These are phyloP conservation scores for Onychomys leucogaster DNA, from an alignment of 2,797 vertebrate species.

Conservation along the genomic window DNA sequence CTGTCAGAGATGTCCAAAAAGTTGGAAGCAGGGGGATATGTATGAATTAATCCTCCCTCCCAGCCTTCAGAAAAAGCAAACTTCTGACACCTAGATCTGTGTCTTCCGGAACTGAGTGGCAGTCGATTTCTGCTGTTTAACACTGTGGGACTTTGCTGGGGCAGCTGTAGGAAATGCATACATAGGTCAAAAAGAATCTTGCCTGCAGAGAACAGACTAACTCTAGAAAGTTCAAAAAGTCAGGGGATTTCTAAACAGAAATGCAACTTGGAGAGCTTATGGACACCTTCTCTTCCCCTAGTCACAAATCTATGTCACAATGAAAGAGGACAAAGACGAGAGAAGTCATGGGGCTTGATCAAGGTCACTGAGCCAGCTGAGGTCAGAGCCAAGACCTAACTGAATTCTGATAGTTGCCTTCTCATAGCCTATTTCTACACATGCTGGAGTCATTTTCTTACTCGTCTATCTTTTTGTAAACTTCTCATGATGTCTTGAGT, in stretches of 20 bases:
- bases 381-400: neutral
- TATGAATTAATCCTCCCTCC: neutral
- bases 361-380: neutral
- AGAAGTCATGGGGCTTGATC: neutral
- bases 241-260: slow-evolving; percentile 58
- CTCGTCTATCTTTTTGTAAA: neutral
- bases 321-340: slow-evolving; percentile 12
- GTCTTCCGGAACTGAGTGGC: neutral
- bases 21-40: neutral
- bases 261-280: slow-evolving; percentile 13
- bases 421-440: neutral
- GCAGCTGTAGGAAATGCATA: neutral
- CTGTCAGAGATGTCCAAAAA: neutral
- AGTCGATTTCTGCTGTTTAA: neutral
- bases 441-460: neutral
- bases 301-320: slow-evolving; percentile 31
- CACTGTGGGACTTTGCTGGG: neutral
- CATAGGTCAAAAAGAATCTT: neutral
- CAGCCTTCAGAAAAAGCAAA: neutral
- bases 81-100: neutral
- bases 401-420: neutral
- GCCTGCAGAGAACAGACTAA: neutral
- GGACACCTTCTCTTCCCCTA: neutral
- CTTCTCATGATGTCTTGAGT: neutral
- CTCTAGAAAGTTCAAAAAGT: slow-evolving; percentile 18